These are phyloP conservation scores for Lethenteron reissneri DNA, from an alignment of 2,113 vertebrate species.

Conservation along the genomic window DNA sequence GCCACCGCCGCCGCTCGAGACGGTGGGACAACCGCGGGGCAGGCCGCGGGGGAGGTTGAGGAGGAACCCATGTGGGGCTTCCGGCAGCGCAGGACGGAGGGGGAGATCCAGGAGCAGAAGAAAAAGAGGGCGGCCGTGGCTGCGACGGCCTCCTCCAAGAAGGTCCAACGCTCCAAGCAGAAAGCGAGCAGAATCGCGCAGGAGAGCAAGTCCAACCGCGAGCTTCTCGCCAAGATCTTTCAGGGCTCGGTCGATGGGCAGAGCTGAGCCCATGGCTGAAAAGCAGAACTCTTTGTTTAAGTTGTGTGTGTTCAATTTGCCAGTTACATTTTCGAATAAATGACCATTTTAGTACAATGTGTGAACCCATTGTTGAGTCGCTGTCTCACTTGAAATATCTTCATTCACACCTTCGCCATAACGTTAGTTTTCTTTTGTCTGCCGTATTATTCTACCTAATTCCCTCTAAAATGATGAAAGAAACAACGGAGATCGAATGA, in stretches of 20 bases:
- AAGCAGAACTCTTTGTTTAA: no score
- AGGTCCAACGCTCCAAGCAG: constrained; percentile 16
- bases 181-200: constrained; percentile 20
- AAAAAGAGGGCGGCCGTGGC: constrained; percentile 16
- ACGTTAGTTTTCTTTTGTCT: no score
- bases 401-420: no score
- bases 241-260: constrained; percentile 12
- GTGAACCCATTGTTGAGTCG: no score
- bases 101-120: constrained; percentile 29
- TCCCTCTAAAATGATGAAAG: no score
- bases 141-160: constrained; percentile 18
- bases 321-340: no score
- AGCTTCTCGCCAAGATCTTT: constrained; percentile 54
- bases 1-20: constrained; percentile 5
- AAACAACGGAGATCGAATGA: no score
- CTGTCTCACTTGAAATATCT: no score
- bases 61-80: constrained; percentile 41
- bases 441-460: no score
- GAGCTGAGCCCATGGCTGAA: not conserved
- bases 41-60: constrained; percentile 21
- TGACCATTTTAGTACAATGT: no score
- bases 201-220: constrained; percentile 45
- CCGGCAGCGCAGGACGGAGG: constrained; percentile 42
- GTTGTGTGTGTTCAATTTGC: no score
- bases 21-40: constrained; percentile 4